Percentiles rank a stretch among this genome's conserved stretches.
Evolutionary conservation across 2,888 invertebrate species (phyloP).

Genomic region (Drosophila pseudotakahashii): DNA sequence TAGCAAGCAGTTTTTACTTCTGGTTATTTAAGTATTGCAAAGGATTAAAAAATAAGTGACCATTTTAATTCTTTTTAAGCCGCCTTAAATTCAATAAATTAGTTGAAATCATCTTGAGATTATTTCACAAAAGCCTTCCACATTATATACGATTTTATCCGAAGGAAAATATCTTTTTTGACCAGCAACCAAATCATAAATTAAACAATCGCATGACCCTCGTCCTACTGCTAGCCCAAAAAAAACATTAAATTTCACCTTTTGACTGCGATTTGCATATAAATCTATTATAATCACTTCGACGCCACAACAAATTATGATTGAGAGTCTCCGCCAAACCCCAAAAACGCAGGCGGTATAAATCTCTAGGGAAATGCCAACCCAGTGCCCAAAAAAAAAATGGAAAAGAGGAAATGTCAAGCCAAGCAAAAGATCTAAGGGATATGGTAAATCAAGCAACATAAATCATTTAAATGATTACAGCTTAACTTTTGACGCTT

Average conservation of each 20-base stretch:
- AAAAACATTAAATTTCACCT: constrained; percentile 64
- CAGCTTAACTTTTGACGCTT: constrained; percentile 80
- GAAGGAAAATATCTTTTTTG: constrained; percentile 2
- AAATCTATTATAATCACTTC: constrained; percentile 78
- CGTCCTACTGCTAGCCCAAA: constrained; percentile 7
- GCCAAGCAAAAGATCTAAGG: constrained; percentile 51
- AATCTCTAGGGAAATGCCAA: constrained; percentile 40
- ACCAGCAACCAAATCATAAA: constrained; percentile 27
- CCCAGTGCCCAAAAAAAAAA: constrained; percentile 6
- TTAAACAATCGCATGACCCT: constrained; percentile 29
- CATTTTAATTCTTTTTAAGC: too few relatives aligned
- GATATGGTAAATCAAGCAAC: constrained; percentile 78
- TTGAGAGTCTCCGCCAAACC: constrained; percentile 67
- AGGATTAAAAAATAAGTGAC: not conserved
- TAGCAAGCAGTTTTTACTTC: constrained; percentile 1
- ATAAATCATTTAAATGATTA: constrained; percentile 80
- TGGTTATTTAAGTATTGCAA: not conserved
- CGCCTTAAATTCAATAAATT: not conserved
- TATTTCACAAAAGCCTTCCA: not conserved
- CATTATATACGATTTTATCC: constrained; percentile 15
- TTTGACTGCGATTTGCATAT: constrained; percentile 63
- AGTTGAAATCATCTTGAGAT: constrained; percentile 13
- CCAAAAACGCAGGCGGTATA: constrained; percentile 29
- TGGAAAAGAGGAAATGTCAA: constrained; percentile 45
- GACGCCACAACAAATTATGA: constrained; percentile 80